phyloP scores from a whole-genome alignment of 1,140 invertebrate genomes.

The Drosophila lowei region DNA sequence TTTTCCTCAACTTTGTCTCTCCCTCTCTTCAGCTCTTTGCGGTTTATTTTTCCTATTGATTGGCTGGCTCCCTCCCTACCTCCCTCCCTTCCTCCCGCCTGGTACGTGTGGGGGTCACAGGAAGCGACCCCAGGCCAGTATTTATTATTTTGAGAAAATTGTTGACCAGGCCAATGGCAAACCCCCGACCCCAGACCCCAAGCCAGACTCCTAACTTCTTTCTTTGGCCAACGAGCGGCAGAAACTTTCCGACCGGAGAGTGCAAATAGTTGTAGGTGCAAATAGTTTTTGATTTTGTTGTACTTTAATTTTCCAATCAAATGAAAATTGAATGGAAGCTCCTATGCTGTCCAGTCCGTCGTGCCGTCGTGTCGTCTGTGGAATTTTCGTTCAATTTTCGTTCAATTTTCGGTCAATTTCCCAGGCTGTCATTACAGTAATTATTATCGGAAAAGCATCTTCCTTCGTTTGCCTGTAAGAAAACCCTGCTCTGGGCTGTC shows the following conservation, averaged over 20 bases:
- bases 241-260: constrained; percentile 41
- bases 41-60: constrained; percentile 65
- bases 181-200: too few relatives aligned
- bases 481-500: background rate
- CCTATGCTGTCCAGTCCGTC: background rate
- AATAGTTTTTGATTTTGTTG: constrained; percentile 40
- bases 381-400: background rate
- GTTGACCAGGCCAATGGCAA: constrained; percentile 33
- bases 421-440: constrained; percentile 21
- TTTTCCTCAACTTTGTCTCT: background rate
- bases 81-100: constrained; percentile 6
- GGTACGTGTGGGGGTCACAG: constrained; percentile 67
- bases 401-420: too few relatives aligned
- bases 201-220: constrained; percentile 4
- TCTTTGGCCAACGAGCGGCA: constrained; percentile 28
- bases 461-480: background rate
- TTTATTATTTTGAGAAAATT: constrained; percentile 57
- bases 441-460: background rate
- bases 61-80: constrained; percentile 37
- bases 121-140: constrained; percentile 52
- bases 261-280: constrained; percentile 54
- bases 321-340: constrained; percentile 40
- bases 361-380: too few relatives aligned
- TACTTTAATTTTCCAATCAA: constrained; percentile 59
- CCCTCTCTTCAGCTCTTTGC: constrained; percentile 20